Evolutionary conservation across 2,888 invertebrate species (phyloP).

Genomic region (Cactoblastis cactorum): DNA sequence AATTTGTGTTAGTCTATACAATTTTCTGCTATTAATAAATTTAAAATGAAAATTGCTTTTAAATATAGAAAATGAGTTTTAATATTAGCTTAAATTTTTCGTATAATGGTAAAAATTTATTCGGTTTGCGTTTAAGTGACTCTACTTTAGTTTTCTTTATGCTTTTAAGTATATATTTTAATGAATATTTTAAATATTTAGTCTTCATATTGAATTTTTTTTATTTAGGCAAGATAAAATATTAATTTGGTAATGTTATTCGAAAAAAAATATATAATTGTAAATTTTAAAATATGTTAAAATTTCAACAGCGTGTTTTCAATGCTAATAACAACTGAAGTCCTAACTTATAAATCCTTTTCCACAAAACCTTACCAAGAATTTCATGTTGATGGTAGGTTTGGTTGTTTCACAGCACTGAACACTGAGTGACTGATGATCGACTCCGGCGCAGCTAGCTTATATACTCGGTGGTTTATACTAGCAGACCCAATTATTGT

Average conservation of each 20-base stretch:
- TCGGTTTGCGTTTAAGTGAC: not conserved
- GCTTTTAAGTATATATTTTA: not conserved
- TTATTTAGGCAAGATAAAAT: no score
- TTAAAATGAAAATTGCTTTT: not conserved
- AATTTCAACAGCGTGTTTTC: not conserved
- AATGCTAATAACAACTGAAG: not conserved
- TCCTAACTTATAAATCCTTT: constrained; percentile 3
- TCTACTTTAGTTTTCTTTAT: no score
- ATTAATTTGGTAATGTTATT: no score
- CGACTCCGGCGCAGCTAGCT: constrained; percentile 31
- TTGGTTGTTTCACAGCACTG: constrained; percentile 34
- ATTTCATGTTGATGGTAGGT: constrained; percentile 52
- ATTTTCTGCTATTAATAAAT: constrained; percentile 12
- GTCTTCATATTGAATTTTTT: no score
- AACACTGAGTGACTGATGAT: constrained; percentile 48
- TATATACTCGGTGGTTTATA: constrained; percentile 37
- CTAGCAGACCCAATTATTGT: constrained; percentile 22
- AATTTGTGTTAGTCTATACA: constrained; percentile 8
- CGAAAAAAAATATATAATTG: no score
- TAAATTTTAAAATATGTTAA: no score
- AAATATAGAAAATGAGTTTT: not conserved
- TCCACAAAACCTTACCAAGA: constrained; percentile 50
- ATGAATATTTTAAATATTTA: no score
- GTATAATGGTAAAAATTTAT: not conserved
- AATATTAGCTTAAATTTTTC: not conserved